These are phyloP conservation scores for Neoseiulus cucumeris DNA, from an alignment of 1,140 invertebrate genomes.

Conservation along the genomic window DNA sequence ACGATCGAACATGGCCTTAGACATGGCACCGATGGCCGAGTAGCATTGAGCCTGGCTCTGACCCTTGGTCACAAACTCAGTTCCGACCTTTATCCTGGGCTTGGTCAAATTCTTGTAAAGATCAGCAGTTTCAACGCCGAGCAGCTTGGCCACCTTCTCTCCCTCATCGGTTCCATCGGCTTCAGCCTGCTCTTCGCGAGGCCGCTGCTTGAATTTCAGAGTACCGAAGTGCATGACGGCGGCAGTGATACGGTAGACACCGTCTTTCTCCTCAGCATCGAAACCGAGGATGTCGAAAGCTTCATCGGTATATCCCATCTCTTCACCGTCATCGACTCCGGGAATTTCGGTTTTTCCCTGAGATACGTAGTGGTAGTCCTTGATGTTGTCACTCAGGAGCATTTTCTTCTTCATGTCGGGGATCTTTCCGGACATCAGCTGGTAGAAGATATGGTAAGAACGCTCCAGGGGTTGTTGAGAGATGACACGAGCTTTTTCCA, in stretches of 20 bases:
- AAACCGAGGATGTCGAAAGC: constrained; percentile 42
- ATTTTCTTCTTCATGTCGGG: constrained; percentile 35
- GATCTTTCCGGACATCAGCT: constrained; percentile 21
- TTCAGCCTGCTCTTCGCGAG: constrained; percentile 43
- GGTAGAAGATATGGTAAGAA: constrained; percentile 20
- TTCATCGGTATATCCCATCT: constrained; percentile 70
- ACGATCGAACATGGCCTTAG: constrained; percentile 39
- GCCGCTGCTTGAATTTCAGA: constrained; percentile 42
- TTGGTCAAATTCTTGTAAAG: constrained; percentile 37
- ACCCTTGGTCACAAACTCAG: constrained; percentile 40
- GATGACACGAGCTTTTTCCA: constrained; percentile 38
- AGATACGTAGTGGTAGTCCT: constrained; percentile 78
- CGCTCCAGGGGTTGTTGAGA: constrained; percentile 29
- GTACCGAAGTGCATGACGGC: constrained; percentile 40
- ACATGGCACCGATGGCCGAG: constrained; percentile 35
- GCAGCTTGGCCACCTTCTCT: constrained; percentile 37
- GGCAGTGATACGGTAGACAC: constrained; percentile 39
- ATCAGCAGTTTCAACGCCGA: constrained; percentile 37
- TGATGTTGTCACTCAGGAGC: constrained; percentile 54
- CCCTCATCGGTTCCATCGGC: constrained; percentile 39
- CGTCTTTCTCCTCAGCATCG: constrained; percentile 34
- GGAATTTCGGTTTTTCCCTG: constrained; percentile 94
- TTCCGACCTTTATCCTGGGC: constrained; percentile 39
- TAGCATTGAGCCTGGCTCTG: constrained; percentile 33
- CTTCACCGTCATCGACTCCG: constrained; percentile 85